A percentile compares a stretch with the other conserved stretches of the same genome.
Conservation (phyloP, 2,888 invertebrate genomes). For the Aphrophora alni region DNA sequence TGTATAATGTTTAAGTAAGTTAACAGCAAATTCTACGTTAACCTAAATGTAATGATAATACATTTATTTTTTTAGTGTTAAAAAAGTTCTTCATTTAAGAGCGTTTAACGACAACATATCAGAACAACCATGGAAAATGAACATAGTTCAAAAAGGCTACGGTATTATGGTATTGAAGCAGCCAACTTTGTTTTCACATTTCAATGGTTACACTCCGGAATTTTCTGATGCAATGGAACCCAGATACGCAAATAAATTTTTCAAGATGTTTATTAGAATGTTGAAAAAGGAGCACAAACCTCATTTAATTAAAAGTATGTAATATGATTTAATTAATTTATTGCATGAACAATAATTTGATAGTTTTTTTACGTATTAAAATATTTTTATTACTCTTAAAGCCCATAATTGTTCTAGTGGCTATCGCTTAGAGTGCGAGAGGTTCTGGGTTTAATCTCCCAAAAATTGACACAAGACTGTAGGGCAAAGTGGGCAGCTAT, state of each 20-base stretch:
- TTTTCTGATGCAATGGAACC: constrained; percentile 26
- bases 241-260: constrained; percentile 25
- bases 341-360: too few species aligned
- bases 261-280: constrained; percentile 30
- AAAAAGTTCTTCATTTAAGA: constrained; percentile 26
- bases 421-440: too few species aligned
- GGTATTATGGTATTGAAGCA: constrained; percentile 25
- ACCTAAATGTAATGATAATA: too few species aligned
- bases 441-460: too few species aligned
- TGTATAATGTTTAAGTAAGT: too few species aligned
- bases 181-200: background rate
- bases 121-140: constrained; percentile 29
- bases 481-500: too few species aligned
- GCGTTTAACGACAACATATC: constrained; percentile 29
- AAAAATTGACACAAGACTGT: too few species aligned
- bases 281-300: constrained; percentile 16
- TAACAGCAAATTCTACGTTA: too few species aligned
- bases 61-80: constrained; percentile 8
- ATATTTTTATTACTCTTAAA: too few species aligned
- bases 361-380: too few species aligned
- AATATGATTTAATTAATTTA: background rate
- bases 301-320: constrained; percentile 25
- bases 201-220: constrained; percentile 10
- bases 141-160: constrained; percentile 24
- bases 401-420: too few species aligned